Evolutionary conservation across 2,888 invertebrate species (phyloP), one percentile per base, ranked within the genome.

Genomic region (Glyphotaelius pellucidus): DNA sequence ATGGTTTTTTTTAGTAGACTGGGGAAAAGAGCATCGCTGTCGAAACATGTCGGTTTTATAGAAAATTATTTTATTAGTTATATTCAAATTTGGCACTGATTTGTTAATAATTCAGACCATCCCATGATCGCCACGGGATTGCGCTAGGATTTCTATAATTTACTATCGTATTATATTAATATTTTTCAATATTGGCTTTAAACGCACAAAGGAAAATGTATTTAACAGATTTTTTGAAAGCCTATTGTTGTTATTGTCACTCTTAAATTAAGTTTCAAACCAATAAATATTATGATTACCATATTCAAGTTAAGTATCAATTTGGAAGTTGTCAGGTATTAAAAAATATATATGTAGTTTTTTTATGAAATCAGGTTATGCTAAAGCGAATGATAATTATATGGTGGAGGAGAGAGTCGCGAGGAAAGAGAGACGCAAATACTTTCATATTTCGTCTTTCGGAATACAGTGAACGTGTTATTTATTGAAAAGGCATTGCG

Each of bases 371-470:
- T 67, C 67, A 67, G 67, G 67, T 67, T 67, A 9, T 31, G 83
- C 25, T 31, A 83, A 32, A 32, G 14, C 4, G 35, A 9, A n/a
- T 67, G 25, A 67, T 67, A 67, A 25, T 25, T 67, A 67, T 67
- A n/a, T n/a, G 67, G 25, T 67, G 9, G 9, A 67, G 7, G 67
- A 67, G 19, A 67, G 67, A 67, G 25, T 67, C 67, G 1, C 25
- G 32, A 25, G 32, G 32, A 32, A 38, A 83, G 83, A 32, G 83
- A 83, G 83, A 83, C 67, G n/a, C 83, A 83, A 9, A 83, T n/a
- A 38, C 83, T 83, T 83, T 83, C 35, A 83, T 83, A 35, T 83
- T 83, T 32, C 32, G 83, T 38, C 83, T 83, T 32, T 83, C 2
- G 25, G 83, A 83, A 83, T 83, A 67, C 67, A n/a, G 67, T 67